These are phyloP conservation scores for Agrilus mali DNA, from an alignment of 2,888 invertebrate genomes.

Conservation along the genomic window DNA sequence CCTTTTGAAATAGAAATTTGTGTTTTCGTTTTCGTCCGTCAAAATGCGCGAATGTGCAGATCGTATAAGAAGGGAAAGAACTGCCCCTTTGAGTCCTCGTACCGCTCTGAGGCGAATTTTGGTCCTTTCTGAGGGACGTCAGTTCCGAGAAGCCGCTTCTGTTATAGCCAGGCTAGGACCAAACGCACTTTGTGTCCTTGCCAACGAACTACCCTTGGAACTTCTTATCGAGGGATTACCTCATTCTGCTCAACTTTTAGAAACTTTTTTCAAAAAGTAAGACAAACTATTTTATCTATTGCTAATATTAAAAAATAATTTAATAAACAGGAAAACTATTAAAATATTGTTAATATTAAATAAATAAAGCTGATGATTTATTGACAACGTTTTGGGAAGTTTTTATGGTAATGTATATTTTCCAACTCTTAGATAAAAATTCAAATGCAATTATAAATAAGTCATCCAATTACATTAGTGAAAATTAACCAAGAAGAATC, in stretches of 20 bases:
- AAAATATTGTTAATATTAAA: too few species aligned
- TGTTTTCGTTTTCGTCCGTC: background rate
- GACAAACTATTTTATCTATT: slow-evolving; percentile 27
- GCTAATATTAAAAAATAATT: background rate
- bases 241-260: slow-evolving; percentile 74
- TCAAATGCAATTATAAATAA: too few species aligned
- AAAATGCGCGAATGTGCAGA: slow-evolving; percentile 60
- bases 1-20: too few species aligned
- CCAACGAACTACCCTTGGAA: slow-evolving; percentile 72
- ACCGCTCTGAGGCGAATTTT: slow-evolving; percentile 58
- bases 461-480: too few species aligned
- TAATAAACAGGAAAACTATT: too few species aligned
- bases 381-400: too few species aligned
- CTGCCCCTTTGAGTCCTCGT: slow-evolving; percentile 50
- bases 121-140: slow-evolving; percentile 73
- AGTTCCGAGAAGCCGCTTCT: slow-evolving; percentile 82
- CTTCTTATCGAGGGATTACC: slow-evolving; percentile 81
- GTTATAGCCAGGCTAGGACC: slow-evolving; percentile 69
- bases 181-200: slow-evolving; percentile 63
- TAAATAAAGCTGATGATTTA: too few species aligned
- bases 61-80: slow-evolving; percentile 53
- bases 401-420: too few species aligned
- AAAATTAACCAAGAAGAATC: too few species aligned
- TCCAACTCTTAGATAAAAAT: too few species aligned
- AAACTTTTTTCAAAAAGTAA: slow-evolving; percentile 65